Evolutionary conservation across 2,797 vertebrate genomes (phyloP), one percentile per base, ranked within the genome.

Genomic region (Miichthys miiuy): DNA sequence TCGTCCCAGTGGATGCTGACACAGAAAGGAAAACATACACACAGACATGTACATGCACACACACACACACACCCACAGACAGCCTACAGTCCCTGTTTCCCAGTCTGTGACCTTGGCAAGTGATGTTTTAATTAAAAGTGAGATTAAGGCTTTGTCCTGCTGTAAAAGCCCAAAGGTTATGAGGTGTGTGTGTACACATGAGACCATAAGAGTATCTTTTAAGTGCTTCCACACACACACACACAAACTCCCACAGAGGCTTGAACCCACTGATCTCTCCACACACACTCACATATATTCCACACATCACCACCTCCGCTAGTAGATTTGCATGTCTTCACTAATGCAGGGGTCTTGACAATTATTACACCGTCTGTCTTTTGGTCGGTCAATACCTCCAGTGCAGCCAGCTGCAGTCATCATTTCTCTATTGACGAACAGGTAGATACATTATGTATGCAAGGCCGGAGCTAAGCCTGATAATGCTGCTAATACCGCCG

Each of bases 51-150:
- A 66, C 60, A 64, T 21, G 16, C 30, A 52, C 57, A 46, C 30
- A 23, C 21, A 68, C 56, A 65, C 38, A 63, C 41, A 77, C 42
- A 14, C 42, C 68, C 60, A 67, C 60, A 63, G 27, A 56, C 44
- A 18, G 0, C 20, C n/a, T 46, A n/a, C 57, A 30, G 21, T 55
- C 64, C 41, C 52, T 25, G 57, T 82, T 81, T 78, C 65, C 72
- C 76, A 50, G 30, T 57, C 81, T 80, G 65, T 89, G 88, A 93
- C 93, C 91, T 93, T 93, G 90, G 84, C 77, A 86, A 87, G 77
- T 70, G 76, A 79, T 80, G 81, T 89, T 94, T 94, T 94, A 94
- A 94, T 94, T 94, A 94, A 94, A 92, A 85, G 68, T 62, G 30
- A 83, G 79, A 86, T 76, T 70, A 75, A 82, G 78, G 70, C 69